A percentile compares a stretch with the other conserved stretches of the same genome.
Conservation (phyloP, 2,113 vertebrate genomes). For the Gavialis gangeticus region DNA sequence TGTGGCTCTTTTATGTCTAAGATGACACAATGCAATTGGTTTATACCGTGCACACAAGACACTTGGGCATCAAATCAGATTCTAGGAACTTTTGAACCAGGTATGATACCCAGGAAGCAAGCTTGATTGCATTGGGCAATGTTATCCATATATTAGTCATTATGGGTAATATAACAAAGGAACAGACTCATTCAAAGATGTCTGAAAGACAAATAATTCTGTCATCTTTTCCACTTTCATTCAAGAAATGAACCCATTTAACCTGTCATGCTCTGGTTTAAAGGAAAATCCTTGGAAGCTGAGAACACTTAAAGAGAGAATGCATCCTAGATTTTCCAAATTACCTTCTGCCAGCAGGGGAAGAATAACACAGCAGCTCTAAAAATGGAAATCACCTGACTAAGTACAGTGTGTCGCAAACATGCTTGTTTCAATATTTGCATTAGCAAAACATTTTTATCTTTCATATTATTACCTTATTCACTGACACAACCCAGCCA, state of each 20-base stretch:
- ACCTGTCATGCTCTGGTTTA: not conserved
- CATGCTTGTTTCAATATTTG: not conserved
- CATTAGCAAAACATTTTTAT: not conserved
- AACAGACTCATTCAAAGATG: not conserved
- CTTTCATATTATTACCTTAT: not conserved
- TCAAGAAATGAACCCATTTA: not conserved
- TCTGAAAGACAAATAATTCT: not conserved
- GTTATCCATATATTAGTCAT: not conserved
- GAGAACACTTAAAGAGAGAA: not conserved
- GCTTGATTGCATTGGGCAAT: not conserved
- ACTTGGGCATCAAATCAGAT: not conserved
- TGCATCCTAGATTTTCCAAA: not conserved
- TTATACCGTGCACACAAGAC: not conserved
- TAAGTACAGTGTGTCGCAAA: not conserved
- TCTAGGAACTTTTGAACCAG: not conserved
- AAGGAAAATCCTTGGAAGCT: fast-evolving
- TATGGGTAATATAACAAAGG: not conserved
- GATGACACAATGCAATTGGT: not conserved
- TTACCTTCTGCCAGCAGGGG: not conserved
- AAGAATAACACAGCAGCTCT: not conserved
- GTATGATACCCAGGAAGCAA: not conserved
- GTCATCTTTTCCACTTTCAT: not conserved
- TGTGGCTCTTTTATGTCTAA: not conserved
- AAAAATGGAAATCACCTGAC: not conserved
- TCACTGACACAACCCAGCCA: not conserved